These are phyloP conservation scores for Bos indicus DNA, from an alignment of 2,113 vertebrate genomes.

Conservation along the genomic window DNA sequence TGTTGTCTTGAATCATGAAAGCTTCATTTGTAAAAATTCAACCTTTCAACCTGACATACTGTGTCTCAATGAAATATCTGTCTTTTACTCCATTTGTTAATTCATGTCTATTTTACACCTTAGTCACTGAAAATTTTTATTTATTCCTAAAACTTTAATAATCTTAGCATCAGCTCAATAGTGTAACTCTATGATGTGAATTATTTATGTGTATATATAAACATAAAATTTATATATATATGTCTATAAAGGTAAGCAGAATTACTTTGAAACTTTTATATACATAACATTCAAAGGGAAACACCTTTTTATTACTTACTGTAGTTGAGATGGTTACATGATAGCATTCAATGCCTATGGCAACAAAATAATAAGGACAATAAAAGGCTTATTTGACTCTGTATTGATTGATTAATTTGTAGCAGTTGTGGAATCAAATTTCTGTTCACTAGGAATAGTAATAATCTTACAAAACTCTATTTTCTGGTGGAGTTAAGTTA, in stretches of 20 bases:
- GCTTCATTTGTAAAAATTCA: background rate
- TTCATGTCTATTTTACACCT: background rate
- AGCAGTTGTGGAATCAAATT: conserved; percentile 19
- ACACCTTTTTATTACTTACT: background rate
- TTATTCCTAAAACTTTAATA: background rate
- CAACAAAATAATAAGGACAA: conserved; percentile 16
- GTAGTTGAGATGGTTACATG: background rate
- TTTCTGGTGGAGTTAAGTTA: background rate
- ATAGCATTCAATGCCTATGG: background rate
- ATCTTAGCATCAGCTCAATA: background rate
- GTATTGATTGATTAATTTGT: conserved; percentile 23
- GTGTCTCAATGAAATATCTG: background rate
- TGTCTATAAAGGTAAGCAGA: background rate
- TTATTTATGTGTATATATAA: background rate
- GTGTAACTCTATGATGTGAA: background rate
- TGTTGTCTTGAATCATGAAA: background rate
- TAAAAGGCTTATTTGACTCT: background rate
- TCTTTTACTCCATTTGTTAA: background rate
- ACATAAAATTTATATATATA: background rate
- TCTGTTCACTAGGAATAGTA: background rate
- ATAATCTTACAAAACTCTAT: background rate
- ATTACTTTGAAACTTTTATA: background rate
- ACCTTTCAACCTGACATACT: background rate
- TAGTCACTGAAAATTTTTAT: background rate
- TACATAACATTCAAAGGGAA: background rate